These are phyloP conservation scores for Pycnonotus jocosus DNA, from an alignment of 2,113 vertebrate species.

Conservation along the genomic window DNA sequence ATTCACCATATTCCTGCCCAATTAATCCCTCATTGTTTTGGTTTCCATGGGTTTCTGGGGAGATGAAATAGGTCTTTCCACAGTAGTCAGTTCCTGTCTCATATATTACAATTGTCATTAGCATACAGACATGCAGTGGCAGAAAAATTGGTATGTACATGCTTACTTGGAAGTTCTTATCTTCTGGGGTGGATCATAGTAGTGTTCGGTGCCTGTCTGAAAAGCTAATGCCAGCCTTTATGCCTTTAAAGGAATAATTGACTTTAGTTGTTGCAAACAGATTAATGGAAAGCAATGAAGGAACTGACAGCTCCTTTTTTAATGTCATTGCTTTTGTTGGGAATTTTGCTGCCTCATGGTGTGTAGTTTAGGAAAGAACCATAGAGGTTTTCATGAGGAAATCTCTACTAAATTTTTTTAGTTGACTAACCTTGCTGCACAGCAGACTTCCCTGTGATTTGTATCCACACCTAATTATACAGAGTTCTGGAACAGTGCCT, in stretches of 20 bases:
- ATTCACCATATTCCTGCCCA: not conserved
- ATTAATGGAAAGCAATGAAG: not conserved
- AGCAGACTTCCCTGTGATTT: not conserved
- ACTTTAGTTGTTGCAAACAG: not conserved
- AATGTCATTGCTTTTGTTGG: not conserved
- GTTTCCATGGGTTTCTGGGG: not conserved
- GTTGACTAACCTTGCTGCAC: not conserved
- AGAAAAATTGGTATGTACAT: not conserved
- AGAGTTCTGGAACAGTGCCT: not conserved
- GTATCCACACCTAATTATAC: not conserved
- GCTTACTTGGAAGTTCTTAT: not conserved
- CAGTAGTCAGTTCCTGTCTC: not conserved
- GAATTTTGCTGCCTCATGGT: not conserved
- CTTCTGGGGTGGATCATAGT: not conserved
- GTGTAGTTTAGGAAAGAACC: not conserved
- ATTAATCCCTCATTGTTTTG: not conserved
- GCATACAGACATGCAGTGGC: not conserved
- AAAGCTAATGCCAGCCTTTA: not conserved
- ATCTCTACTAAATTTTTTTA: not conserved
- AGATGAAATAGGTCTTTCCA: not conserved
- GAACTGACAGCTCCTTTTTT: not conserved
- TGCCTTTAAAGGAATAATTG: not conserved
- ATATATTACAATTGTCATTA: not conserved
- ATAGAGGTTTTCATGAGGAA: not conserved
- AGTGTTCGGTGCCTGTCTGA: not conserved